Percentiles rank a stretch among this genome's conserved stretches.
Conservation (phyloP, 2,113 vertebrate genomes). For the Perca schrenkii region DNA sequence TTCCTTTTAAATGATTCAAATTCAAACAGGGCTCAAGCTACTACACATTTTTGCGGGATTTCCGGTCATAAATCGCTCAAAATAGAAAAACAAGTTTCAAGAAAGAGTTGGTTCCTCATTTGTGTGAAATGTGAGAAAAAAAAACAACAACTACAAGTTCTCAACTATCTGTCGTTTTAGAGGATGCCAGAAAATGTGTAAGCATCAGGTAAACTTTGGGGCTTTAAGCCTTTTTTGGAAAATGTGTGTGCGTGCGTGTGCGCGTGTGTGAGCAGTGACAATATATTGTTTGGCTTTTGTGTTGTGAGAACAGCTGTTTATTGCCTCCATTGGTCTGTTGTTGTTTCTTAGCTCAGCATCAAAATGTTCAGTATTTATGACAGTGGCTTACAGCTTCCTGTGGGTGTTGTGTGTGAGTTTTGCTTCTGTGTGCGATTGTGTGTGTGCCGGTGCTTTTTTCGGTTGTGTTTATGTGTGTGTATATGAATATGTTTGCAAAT, state of each 20-base stretch:
- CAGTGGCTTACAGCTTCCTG: slow-evolving; percentile 45
- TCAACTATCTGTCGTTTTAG: not conserved
- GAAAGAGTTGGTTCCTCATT: not conserved
- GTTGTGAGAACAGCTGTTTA: slow-evolving; percentile 39
- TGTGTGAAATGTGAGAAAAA: slow-evolving; percentile 6
- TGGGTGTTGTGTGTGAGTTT: not conserved
- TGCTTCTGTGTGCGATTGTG: not conserved
- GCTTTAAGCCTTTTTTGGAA: not conserved
- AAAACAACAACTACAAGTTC: not conserved
- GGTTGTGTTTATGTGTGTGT: not conserved
- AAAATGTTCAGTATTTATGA: slow-evolving; percentile 37
- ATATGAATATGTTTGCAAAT: not conserved
- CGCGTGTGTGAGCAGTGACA: not conserved
- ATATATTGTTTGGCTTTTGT: not conserved
- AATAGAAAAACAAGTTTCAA: not conserved
- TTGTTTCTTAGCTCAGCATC: slow-evolving; percentile 20
- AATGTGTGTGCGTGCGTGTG: not conserved
- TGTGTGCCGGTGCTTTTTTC: not conserved
- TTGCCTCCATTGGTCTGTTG: slow-evolving; percentile 12
- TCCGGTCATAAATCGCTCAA: not conserved
- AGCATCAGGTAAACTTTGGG: not conserved
- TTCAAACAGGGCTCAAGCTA: not conserved
- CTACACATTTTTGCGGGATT: not conserved
- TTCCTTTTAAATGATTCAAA: not conserved
- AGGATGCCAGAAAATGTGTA: not conserved